Evolutionary conservation across 2,888 invertebrate species (phyloP).

Genomic region (Nasonovia ribisnigri): DNA sequence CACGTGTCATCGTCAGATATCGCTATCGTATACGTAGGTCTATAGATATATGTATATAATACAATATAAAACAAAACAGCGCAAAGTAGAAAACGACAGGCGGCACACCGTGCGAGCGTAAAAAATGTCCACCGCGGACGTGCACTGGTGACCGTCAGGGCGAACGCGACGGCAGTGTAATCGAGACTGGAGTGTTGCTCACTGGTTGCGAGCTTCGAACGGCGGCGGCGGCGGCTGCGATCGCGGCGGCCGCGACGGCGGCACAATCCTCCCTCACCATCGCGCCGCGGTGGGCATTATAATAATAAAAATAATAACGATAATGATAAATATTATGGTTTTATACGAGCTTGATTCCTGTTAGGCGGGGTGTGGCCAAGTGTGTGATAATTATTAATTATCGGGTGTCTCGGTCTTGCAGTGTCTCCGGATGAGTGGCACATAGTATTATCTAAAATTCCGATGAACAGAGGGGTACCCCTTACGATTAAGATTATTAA

Average conservation of each 20-base stretch:
- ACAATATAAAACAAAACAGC: not conserved
- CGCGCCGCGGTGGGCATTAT: not conserved
- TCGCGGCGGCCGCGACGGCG: conserved; percentile 13
- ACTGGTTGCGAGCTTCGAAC: conserved; percentile 49
- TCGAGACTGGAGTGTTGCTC: conserved; percentile 61
- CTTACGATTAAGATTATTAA: not conserved
- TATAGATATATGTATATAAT: not conserved
- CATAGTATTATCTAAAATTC: not conserved
- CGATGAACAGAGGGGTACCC: not conserved
- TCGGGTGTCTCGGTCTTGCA: not conserved
- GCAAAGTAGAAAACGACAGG: not conserved
- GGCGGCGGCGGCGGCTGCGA: conserved; percentile 3
- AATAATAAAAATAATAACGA: not conserved
- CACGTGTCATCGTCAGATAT: not conserved
- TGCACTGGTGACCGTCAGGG: conserved; percentile 25
- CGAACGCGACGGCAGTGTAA: conserved; percentile 58
- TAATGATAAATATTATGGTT: not conserved
- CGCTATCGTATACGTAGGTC: not conserved
- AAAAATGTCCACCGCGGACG: conserved; percentile 28
- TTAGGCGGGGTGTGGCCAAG: not conserved
- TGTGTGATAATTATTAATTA: not conserved
- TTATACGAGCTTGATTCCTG: not conserved
- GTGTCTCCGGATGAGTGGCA: not conserved
- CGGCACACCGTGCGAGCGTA: not conserved
- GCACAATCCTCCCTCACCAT: conserved; percentile 56